These are phyloP conservation scores for Agrochola macilenta DNA, from an alignment of 2,888 invertebrate genomes.

Conservation along the genomic window DNA sequence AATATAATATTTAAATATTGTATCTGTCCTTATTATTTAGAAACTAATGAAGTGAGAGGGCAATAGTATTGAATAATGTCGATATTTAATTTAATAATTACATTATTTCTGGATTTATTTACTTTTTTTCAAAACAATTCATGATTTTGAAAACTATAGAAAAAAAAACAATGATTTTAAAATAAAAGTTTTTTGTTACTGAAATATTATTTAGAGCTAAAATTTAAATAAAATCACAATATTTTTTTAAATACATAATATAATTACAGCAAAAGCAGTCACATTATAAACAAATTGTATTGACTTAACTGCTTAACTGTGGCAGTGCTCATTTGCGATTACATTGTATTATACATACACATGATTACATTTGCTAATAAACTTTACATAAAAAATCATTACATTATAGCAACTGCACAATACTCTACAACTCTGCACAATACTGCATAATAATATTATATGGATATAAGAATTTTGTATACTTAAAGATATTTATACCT, in stretches of 20 bases:
- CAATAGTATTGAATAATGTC: background rate
- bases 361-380: slow-evolving; percentile 27
- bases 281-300: slow-evolving; percentile 30
- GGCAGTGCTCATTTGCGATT: slow-evolving; percentile 44
- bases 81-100: no score
- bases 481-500: slow-evolving; percentile 51
- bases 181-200: background rate
- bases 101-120: background rate
- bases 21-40: background rate
- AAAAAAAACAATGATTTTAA: background rate
- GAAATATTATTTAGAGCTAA: background rate
- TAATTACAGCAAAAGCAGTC: slow-evolving; percentile 51
- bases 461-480: slow-evolving; percentile 37
- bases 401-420: slow-evolving; percentile 19
- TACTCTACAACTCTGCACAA: slow-evolving; percentile 13
- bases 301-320: slow-evolving; percentile 22
- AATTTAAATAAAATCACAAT: slow-evolving; percentile 12
- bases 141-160: background rate
- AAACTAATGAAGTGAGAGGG: background rate
- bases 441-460: background rate
- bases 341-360: slow-evolving; percentile 31
- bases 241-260: slow-evolving; percentile 26
- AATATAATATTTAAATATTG: slow-evolving; percentile 1
- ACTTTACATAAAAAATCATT: slow-evolving; percentile 34
- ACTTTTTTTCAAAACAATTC: no score